A percentile compares a stretch with the other conserved stretches of the same genome.
Conservation (phyloP, 2,113 vertebrate species). For the Gymnorhina tibicen region DNA sequence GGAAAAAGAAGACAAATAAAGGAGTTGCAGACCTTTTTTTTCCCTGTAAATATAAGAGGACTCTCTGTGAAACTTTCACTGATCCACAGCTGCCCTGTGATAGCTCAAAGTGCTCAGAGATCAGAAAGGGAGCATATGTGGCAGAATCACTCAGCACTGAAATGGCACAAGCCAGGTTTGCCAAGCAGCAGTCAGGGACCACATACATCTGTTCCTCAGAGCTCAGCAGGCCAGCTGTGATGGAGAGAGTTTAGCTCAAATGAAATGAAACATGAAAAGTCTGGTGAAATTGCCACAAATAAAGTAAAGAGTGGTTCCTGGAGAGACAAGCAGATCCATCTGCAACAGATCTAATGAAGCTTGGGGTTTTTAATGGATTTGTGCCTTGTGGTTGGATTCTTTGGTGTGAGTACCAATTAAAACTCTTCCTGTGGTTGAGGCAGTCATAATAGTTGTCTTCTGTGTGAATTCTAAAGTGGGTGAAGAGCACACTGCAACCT, state of each 20-base stretch:
- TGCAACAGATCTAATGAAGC: conserved; percentile 28
- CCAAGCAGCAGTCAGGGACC: neutral
- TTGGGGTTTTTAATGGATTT: neutral
- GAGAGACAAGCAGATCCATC: conserved; percentile 17
- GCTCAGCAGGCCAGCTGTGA: conserved; percentile 3
- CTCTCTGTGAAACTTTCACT: neutral
- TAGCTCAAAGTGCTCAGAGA: neutral
- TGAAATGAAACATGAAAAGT: conserved; percentile 32
- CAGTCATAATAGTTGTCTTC: neutral
- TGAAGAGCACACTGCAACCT: neutral
- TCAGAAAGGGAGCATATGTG: neutral
- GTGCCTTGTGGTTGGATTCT: conserved; percentile 1
- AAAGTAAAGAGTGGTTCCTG: neutral
- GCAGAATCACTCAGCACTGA: neutral
- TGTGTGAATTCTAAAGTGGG: neutral
- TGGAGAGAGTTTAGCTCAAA: neutral
- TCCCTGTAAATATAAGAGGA: neutral
- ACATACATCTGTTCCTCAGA: neutral
- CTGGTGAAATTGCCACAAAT: conserved; percentile 18
- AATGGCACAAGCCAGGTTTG: neutral
- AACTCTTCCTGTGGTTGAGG: conserved; percentile 1
- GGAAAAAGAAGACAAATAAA: neutral
- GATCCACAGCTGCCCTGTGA: neutral
- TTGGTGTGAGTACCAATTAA: conserved; percentile 2
- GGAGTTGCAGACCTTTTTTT: neutral